A percentile compares a stretch with the other conserved stretches of the same genome.
phyloP scores from a whole-genome alignment of 2,888 invertebrate species.

The Zeuzera pyrina region DNA sequence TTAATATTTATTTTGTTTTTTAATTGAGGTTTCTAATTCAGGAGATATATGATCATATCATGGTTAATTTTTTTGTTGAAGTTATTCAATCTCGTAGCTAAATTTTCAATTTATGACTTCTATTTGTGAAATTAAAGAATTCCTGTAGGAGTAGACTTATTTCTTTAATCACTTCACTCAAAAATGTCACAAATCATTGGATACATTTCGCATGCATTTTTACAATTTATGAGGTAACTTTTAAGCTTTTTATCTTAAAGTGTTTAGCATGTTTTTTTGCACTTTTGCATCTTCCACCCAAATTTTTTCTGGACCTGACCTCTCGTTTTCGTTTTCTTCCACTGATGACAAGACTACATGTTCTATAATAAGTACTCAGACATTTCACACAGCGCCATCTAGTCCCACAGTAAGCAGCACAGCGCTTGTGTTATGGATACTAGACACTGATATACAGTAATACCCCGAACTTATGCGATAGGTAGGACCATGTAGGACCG shows the following conservation, averaged over 20 bases:
- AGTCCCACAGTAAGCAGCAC: no score
- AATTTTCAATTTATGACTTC: neutral
- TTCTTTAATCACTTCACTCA: neutral
- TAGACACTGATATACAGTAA: no score
- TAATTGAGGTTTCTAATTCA: no score
- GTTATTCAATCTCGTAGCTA: neutral
- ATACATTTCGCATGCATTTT: neutral
- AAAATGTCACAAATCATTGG: neutral
- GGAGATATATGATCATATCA: neutral
- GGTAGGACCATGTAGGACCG: no score
- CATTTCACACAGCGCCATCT: no score
- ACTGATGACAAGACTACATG: neutral
- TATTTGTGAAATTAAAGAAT: neutral
- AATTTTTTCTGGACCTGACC: neutral
- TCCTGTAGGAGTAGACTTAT: neutral
- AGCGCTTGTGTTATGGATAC: no score
- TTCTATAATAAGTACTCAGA: neutral
- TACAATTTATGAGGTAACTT: neutral
- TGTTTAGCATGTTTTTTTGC: neutral
- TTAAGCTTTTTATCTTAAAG: neutral
- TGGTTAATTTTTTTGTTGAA: neutral
- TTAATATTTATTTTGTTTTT: no score
- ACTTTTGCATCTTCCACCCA: neutral
- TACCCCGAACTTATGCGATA: no score
- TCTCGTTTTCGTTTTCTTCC: neutral